phyloP scores from a whole-genome alignment of 2,113 vertebrate genomes.

The Nycticorax nycticorax region DNA sequence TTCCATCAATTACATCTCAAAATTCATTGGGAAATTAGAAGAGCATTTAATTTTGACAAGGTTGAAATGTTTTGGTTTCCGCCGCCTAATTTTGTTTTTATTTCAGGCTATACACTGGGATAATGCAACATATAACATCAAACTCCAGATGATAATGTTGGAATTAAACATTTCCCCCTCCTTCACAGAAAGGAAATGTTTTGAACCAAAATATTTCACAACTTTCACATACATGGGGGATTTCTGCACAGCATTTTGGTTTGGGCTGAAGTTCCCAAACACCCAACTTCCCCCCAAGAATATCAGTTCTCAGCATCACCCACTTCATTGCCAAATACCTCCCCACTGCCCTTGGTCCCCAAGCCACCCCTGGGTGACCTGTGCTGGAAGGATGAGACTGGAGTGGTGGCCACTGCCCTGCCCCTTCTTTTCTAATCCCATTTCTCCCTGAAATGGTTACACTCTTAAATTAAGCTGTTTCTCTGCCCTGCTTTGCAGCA shows the following conservation, averaged over 20 bases:
- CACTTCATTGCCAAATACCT: background rate
- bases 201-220: background rate
- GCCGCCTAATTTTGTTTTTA: conserved; percentile 32
- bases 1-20: conserved; percentile 40
- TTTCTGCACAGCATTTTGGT: background rate
- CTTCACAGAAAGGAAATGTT: background rate
- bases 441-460: background rate
- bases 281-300: background rate
- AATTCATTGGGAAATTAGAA: conserved; percentile 54
- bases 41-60: conserved; percentile 53
- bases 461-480: background rate
- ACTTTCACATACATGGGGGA: fast-evolving
- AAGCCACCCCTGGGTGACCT: background rate
- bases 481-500: background rate
- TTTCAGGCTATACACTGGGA: conserved; percentile 10
- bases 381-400: background rate
- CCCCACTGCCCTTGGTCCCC: background rate
- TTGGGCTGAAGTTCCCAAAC: background rate
- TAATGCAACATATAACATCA: background rate
- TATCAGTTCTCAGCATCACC: background rate
- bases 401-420: background rate
- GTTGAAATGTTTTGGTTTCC: conserved; percentile 52
- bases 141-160: conserved; percentile 1
- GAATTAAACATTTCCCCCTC: background rate
- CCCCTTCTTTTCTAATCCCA: background rate